Evolutionary conservation across 2,797 vertebrate species (phyloP).

Genomic region (Dallia pectoralis): DNA sequence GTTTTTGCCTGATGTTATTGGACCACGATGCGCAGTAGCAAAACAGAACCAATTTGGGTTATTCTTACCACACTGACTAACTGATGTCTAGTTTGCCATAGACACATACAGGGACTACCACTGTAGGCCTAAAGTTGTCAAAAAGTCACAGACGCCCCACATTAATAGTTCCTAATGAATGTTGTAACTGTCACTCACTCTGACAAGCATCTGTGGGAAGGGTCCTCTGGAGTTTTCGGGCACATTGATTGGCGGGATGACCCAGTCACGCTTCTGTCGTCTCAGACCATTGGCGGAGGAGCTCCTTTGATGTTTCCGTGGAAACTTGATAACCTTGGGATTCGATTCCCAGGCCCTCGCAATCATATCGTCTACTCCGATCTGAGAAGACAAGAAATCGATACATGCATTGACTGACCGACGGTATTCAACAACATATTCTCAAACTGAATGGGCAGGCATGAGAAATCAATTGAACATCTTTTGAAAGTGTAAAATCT

Average conservation of each 20-base stretch:
- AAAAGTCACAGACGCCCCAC: background rate
- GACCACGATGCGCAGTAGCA: constrained; percentile 2
- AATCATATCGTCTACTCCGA: constrained; percentile 73
- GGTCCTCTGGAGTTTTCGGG: constrained; percentile 96
- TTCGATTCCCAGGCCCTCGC: constrained; percentile 70
- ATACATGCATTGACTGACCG: constrained; percentile 11
- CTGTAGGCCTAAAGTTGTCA: too few species aligned
- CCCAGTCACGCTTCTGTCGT: constrained; percentile 97
- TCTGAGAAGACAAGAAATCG: constrained; percentile 58
- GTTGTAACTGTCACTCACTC: constrained; percentile 79
- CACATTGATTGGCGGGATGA: constrained; percentile 98
- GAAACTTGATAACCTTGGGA: constrained; percentile 80
- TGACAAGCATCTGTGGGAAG: constrained; percentile 95
- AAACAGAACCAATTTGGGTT: constrained; percentile 8
- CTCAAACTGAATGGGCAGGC: constrained; percentile 4
- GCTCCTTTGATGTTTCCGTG: constrained; percentile 80
- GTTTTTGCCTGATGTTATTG: background rate
- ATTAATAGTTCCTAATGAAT: constrained; percentile 25
- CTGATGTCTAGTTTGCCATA: background rate
- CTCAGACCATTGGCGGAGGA: constrained; percentile 77
- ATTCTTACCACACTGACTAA: constrained; percentile 5
- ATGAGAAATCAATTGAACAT: background rate
- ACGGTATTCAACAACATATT: background rate
- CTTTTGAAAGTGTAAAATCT: background rate
- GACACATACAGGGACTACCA: too few species aligned